Base-by-base conservation (phyloP, 2,888 invertebrate species). In the Anthoptus insignis region DNA sequence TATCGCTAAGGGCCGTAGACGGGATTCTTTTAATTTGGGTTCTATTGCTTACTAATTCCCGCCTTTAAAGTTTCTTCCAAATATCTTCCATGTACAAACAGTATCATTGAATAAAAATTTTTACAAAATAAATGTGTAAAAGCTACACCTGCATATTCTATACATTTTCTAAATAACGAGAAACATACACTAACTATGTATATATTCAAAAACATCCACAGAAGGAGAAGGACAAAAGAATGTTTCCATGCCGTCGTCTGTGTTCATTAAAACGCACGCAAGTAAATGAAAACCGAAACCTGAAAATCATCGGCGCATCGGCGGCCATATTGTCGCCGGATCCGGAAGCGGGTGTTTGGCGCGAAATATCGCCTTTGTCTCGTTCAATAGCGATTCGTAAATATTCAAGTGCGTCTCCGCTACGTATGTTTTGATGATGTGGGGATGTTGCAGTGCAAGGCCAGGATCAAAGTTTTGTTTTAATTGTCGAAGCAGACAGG, bases 271-370 rank as follows among this genome's bases (percentile, higher is more conserved):
- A 63, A 56, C 63, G 49, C 56, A 56, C 56, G 56, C 63, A 63
- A 54, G 63, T 47, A 64, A 64, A 56, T 64, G 34, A 58, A 53
- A 47, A 27, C 32, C 56, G 16, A 53, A 45, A 37, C 47, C 57
- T 64, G 64, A 60, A 58, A 47, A 59, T 39, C 42, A 61, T 61
- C 53, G 60, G 53, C 60, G 60, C 59, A 49, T 50, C 42, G 60
- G 53, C 73, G 80, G 81, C 80, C 85, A 84, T 85, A 81, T 86
- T 86, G 86, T 73, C 67, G 75, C 77, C 86, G 86, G 82, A 81
- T 79, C 75, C 81, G 79, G 81, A 82, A 79, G 81, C 81, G 80
- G 82, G 84, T 86, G 85, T 86, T 83, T 77, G 75, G 54, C 61
- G 61, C 61, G 76, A 74, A 72, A 63, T 54, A 72, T 73, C 61